A percentile compares a stretch with the other conserved stretches of the same genome.
phyloP scores from a whole-genome alignment of 2,797 vertebrate species.

The Pantherophis vulpinus region DNA sequence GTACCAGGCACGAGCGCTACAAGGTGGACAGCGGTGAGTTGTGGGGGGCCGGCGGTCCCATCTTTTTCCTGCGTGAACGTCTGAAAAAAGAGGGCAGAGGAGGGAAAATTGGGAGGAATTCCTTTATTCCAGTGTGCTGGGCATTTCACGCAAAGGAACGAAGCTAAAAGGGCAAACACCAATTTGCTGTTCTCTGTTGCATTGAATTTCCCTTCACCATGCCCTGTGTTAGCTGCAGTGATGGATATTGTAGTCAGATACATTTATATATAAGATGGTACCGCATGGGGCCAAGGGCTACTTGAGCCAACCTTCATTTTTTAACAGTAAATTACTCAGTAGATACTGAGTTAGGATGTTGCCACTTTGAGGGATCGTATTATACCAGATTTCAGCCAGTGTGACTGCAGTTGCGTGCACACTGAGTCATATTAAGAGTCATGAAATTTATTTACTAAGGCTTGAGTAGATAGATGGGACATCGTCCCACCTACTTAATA shows the following conservation, averaged over 20 bases:
- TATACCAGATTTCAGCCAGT: neutral
- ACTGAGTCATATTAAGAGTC: neutral
- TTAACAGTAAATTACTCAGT: neutral
- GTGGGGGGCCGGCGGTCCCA: neutral
- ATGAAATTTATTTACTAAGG: neutral
- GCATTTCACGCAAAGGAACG: neutral
- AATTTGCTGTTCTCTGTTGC: neutral
- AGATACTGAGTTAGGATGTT: neutral
- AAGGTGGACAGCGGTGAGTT: conserved; percentile 90
- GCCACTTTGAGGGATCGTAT: neutral
- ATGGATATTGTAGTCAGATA: neutral
- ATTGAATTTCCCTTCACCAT: neutral
- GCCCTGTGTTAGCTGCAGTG: neutral
- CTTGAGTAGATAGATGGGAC: neutral
- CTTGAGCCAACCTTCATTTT: neutral
- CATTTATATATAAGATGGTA: neutral
- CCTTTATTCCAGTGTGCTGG: neutral
- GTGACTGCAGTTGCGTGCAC: neutral
- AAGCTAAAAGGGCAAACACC: neutral
- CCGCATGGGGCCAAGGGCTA: neutral
- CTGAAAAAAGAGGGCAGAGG: neutral
- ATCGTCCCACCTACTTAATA: neutral
- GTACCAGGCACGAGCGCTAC: conserved; percentile 87
- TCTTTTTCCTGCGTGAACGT: neutral
- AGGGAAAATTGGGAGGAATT: too few species aligned